phyloP scores from a whole-genome alignment of 37 sponge, comb jelly and placozoan genomes.

The Aplysina aerophoba region DNA sequence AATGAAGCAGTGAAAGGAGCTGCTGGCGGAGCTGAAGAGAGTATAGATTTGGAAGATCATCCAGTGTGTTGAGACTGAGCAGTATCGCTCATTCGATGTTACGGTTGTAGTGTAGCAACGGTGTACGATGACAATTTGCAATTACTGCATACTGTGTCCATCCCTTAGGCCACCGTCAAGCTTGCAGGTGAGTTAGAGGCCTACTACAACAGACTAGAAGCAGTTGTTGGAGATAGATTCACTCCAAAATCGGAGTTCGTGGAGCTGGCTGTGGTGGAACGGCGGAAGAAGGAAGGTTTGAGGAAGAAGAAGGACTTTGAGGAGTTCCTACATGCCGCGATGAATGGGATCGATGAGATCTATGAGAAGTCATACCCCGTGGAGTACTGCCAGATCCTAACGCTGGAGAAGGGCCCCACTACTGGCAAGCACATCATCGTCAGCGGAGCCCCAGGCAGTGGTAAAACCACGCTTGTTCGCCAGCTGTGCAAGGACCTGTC shows the following conservation, averaged over 20 bases:
- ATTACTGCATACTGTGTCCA: no score
- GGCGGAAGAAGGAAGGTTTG: not conserved
- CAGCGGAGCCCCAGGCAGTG: conserved; percentile 31
- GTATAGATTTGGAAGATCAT: no score
- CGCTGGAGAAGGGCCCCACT: not conserved
- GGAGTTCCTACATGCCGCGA: not conserved
- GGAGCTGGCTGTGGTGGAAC: conserved; percentile 11
- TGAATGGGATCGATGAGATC: not conserved
- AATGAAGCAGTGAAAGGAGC: no score
- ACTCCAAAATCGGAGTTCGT: conserved; percentile 5
- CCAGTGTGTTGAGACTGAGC: no score
- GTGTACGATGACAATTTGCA: no score
- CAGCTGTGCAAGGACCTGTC: conserved; percentile 18
- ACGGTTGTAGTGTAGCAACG: no score
- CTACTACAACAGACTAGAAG: no score
- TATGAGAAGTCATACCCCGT: not conserved
- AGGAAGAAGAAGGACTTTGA: not conserved
- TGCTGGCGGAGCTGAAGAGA: no score
- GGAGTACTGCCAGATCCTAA: not conserved
- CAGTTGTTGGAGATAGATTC: not conserved
- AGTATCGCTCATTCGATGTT: no score
- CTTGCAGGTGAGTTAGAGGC: no score
- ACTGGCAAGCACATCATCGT: conserved; percentile 17
- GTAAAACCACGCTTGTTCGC: conserved; percentile 11
- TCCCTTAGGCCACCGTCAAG: no score